Conservation (phyloP, 2,113 vertebrate species). For the Pelecanoides urinatrix region DNA sequence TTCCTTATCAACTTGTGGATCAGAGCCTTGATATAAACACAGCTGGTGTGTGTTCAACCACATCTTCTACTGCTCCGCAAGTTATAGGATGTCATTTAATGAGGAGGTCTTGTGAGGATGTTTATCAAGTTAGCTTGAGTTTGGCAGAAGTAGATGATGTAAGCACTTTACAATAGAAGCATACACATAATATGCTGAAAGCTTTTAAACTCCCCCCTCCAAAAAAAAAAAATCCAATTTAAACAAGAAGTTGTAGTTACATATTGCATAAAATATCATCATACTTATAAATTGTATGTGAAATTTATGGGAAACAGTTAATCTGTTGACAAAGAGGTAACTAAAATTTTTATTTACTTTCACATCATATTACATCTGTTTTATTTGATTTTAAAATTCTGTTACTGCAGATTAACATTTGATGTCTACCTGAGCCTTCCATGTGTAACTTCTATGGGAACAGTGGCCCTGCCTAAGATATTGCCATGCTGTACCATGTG, state of each 20-base stretch:
- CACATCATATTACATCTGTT: not conserved
- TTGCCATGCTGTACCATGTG: not conserved
- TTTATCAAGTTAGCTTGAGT: conserved; percentile 12
- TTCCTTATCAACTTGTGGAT: conserved; percentile 40
- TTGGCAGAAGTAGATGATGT: not conserved
- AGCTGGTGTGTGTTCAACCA: conserved; percentile 38
- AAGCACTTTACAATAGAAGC: not conserved
- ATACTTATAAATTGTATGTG: not conserved
- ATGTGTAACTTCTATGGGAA: not conserved
- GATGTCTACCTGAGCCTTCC: not conserved
- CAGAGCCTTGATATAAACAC: conserved; percentile 35
- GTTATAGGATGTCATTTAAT: not conserved
- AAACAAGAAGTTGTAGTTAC: not conserved
- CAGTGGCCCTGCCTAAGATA: not conserved
- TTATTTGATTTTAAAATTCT: not conserved
- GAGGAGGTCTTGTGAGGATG: not conserved
- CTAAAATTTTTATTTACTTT: not conserved
- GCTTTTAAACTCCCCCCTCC: not conserved
- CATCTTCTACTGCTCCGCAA: not conserved
- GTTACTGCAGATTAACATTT: not conserved
- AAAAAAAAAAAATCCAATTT: not conserved
- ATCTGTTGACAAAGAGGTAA: not conserved
- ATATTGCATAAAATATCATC: not conserved
- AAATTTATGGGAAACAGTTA: not conserved
- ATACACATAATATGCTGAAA: not conserved